phyloP scores from a whole-genome alignment of 2,888 invertebrate species.

The Platypus cylindrus region DNA sequence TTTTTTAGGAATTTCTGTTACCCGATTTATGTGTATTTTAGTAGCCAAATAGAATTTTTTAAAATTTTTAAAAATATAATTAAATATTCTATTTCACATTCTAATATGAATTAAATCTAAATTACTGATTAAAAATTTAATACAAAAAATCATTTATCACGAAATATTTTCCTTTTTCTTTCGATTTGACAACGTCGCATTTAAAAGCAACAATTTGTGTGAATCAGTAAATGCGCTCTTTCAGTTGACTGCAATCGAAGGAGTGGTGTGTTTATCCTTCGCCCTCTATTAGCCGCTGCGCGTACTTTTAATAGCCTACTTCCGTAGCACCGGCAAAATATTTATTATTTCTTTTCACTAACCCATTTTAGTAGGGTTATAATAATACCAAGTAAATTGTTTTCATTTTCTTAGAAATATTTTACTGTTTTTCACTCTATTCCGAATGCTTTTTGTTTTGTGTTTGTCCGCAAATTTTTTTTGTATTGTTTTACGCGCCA shows the following conservation, averaged over 20 bases:
- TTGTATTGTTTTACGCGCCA: slow-evolving; percentile 16
- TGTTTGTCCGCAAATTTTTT: slow-evolving; percentile 9
- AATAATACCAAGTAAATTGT: slow-evolving; percentile 6
- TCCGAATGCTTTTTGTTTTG: slow-evolving; percentile 7
- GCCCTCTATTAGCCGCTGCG: slow-evolving; percentile 19
- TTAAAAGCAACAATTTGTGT: slow-evolving; percentile 24
- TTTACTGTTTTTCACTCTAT: slow-evolving; percentile 4
- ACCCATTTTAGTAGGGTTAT: slow-evolving; percentile 3
- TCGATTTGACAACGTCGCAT: slow-evolving; percentile 14
- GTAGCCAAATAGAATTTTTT: too few relatives aligned
- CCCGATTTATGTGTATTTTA: too few relatives aligned
- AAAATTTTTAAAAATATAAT: too few relatives aligned
- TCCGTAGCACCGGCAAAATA: slow-evolving; percentile 16
- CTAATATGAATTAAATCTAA: too few relatives aligned
- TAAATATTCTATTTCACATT: too few relatives aligned
- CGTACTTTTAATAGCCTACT: slow-evolving; percentile 21
- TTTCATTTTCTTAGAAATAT: too few relatives aligned
- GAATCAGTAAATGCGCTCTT: slow-evolving; percentile 19
- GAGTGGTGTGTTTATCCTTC: slow-evolving; percentile 21
- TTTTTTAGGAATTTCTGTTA: too few relatives aligned
- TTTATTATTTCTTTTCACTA: slow-evolving; percentile 5
- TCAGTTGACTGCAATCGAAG: slow-evolving; percentile 24
- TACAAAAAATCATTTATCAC: too few relatives aligned
- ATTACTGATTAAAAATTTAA: too few relatives aligned
- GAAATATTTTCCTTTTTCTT: too few relatives aligned